Evolutionary conservation across 1,140 invertebrate genomes (phyloP).

Genomic region (Schlechtendalia chinensis): DNA sequence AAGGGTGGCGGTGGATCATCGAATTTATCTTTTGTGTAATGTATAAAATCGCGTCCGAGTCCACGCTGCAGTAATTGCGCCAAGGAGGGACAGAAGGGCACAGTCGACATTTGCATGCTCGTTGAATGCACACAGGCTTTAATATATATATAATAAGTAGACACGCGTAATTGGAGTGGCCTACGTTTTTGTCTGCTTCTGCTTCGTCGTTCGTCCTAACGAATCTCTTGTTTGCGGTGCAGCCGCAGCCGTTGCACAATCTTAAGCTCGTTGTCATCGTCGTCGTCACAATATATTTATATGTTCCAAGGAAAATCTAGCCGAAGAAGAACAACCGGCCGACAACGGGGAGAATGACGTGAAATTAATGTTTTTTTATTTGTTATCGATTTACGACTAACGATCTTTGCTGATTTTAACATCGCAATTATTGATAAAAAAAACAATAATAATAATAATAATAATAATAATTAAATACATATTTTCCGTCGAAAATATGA

Average conservation of each 20-base stretch:
- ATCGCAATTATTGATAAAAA: too few species aligned
- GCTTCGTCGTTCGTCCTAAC: neutral
- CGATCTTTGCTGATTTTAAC: too few species aligned
- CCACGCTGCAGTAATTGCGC: conserved; percentile 6
- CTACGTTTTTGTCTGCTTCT: conserved; percentile 9
- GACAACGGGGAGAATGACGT: neutral
- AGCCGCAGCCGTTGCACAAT: neutral
- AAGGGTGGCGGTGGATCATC: neutral
- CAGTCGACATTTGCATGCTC: conserved; percentile 39
- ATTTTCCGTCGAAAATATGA: too few species aligned
- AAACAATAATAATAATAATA: too few species aligned
- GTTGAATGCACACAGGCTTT: conserved; percentile 8
- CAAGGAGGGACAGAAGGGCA: neutral
- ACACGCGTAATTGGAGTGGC: conserved; percentile 29
- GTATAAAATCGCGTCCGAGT: conserved; percentile 31
- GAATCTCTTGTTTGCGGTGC: conserved; percentile 41
- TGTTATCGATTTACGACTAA: too few species aligned
- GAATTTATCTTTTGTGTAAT: conserved; percentile 34
- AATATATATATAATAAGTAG: neutral
- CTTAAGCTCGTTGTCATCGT: neutral
- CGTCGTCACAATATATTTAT: neutral
- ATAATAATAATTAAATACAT: too few species aligned
- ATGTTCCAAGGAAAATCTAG: too few species aligned
- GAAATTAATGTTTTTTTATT: too few species aligned
- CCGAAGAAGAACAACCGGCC: too few species aligned